These are phyloP conservation scores for Archegozetes longisetosus DNA, from an alignment of 1,140 invertebrate genomes.

Conservation along the genomic window DNA sequence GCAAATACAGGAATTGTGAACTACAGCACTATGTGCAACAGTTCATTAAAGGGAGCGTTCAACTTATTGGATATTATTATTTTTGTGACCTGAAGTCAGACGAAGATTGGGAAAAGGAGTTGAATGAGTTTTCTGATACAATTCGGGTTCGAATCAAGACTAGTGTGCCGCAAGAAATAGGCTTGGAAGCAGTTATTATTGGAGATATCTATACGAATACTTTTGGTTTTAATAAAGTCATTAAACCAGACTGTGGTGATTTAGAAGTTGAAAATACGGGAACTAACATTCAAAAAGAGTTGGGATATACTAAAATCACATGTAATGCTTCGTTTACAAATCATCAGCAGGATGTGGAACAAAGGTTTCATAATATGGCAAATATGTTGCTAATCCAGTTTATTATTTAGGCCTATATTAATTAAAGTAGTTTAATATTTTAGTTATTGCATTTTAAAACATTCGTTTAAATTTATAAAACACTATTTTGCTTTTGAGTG, in stretches of 20 bases:
- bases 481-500: not conserved
- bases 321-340: slow-evolving; percentile 10
- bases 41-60: not conserved
- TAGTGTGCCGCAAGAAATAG: not conserved
- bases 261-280: slow-evolving; percentile 2
- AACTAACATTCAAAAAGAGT: not conserved
- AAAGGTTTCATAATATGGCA: not conserved
- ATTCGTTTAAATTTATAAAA: not conserved
- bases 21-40: not conserved
- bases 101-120: not conserved
- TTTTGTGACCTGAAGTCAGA: slow-evolving; percentile 6
- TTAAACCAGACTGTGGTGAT: not conserved
- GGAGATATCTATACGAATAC: not conserved
- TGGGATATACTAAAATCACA: not conserved
- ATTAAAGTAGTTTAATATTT: not conserved
- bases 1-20: not conserved
- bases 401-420: not conserved
- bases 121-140: not conserved
- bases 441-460: not conserved
- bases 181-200: slow-evolving; percentile 10
- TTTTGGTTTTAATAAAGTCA: not conserved
- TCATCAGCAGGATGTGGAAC: not conserved
- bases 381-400: not conserved
- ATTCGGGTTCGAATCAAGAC: not conserved
- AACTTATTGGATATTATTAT: slow-evolving; percentile 10